Evolutionary conservation across 1,140 invertebrate genomes (phyloP).

Genomic region (Oryzaephilus surinamensis): DNA sequence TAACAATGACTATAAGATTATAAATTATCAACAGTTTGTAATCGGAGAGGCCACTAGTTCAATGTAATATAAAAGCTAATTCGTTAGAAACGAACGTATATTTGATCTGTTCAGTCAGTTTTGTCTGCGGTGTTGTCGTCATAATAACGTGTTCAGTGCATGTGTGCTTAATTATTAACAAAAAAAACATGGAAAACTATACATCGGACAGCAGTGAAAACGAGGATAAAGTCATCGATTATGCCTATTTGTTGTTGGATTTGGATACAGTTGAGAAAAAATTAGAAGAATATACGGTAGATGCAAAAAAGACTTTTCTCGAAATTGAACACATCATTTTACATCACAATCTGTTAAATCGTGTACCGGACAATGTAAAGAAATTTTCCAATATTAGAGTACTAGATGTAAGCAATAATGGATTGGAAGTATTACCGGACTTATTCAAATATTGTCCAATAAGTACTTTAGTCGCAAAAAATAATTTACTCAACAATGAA

Average conservation of each 20-base stretch:
- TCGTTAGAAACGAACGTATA: too few species aligned
- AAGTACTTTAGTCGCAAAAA: constrained; percentile 71
- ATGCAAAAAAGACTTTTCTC: constrained; percentile 44
- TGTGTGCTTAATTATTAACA: too few species aligned
- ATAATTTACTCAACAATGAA: constrained; percentile 72
- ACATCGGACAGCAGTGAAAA: constrained; percentile 72
- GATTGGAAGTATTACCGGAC: constrained; percentile 63
- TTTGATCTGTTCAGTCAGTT: too few species aligned
- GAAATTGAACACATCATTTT: constrained; percentile 60
- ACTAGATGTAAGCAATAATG: constrained; percentile 82
- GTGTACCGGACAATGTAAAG: constrained; percentile 18
- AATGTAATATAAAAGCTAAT: too few species aligned
- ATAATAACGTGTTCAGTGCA: too few species aligned
- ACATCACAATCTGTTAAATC: constrained; percentile 56
- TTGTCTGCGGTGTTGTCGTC: too few species aligned
- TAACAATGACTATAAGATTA: too few species aligned
- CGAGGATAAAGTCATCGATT: constrained; percentile 55
- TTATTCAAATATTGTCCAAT: constrained; percentile 62
- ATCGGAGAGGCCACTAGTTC: too few species aligned
- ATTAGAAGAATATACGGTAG: constrained; percentile 40
- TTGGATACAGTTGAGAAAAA: constrained; percentile 45
- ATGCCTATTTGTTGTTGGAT: constrained; percentile 55
- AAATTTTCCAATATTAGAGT: constrained; percentile 56
- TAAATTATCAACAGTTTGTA: too few species aligned
- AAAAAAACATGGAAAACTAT: constrained; percentile 42